Conservation (phyloP, 2,113 vertebrate species). For the Jacana jacana region DNA sequence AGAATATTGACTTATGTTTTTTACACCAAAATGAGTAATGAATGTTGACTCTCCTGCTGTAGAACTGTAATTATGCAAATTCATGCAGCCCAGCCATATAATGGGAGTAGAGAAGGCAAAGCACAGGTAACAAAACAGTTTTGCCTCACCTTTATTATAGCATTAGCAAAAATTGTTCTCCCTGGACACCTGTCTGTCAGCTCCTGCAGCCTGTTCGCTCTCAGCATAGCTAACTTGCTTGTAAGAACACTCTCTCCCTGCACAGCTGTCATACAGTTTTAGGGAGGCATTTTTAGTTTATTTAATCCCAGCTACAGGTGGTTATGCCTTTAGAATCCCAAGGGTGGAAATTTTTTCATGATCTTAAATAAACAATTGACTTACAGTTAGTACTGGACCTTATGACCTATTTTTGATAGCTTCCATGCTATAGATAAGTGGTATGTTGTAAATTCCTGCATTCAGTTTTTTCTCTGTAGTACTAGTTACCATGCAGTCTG, state of each 20-base stretch:
- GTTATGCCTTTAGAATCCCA: background rate
- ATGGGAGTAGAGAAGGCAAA: background rate
- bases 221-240: background rate
- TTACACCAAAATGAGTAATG: background rate
- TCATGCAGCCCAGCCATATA: background rate
- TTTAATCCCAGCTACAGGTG: background rate
- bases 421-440: background rate
- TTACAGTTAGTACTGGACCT: background rate
- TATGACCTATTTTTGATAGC: background rate
- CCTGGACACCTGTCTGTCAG: background rate
- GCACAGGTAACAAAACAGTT: background rate
- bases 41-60: background rate
- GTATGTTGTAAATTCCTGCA: background rate
- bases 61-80: background rate
- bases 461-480: background rate
- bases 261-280: background rate
- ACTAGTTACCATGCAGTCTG: conserved; percentile 56
- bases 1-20: background rate
- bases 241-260: background rate
- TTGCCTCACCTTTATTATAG: background rate
- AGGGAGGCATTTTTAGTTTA: background rate
- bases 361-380: background rate
- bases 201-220: background rate
- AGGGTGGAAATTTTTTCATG: background rate
- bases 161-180: background rate